phyloP scores from a whole-genome alignment of 2,888 invertebrate genomes.

The Achlya flavicornis region DNA sequence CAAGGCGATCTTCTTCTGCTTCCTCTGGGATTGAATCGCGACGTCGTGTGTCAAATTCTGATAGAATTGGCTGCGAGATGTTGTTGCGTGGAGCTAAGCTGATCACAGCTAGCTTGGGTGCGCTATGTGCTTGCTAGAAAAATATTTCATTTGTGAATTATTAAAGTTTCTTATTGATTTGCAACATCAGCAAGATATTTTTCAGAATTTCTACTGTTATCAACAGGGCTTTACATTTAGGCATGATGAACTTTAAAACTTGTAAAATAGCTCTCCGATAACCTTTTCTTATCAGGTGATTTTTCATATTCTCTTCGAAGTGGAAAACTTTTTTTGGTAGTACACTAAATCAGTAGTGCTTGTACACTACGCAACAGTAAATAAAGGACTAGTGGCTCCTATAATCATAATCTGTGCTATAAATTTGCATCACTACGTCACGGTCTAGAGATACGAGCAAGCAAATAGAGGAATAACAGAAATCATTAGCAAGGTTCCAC shows the following conservation, averaged over 20 bases:
- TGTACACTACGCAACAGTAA: slow-evolving; percentile 10
- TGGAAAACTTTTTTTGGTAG: background rate
- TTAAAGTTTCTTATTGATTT: background rate
- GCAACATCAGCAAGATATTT: background rate
- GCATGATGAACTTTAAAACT: too few relatives aligned
- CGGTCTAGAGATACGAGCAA: slow-evolving; percentile 39
- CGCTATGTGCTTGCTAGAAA: slow-evolving; percentile 84
- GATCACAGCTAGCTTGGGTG: slow-evolving; percentile 82
- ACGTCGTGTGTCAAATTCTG: slow-evolving; percentile 82
- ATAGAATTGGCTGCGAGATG: slow-evolving; percentile 85
- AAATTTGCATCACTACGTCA: slow-evolving; percentile 64
- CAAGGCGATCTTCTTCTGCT: slow-evolving; percentile 74
- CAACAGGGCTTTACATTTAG: too few relatives aligned
- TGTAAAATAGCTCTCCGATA: too few relatives aligned
- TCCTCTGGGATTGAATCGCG: slow-evolving; percentile 87
- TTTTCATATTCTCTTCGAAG: background rate
- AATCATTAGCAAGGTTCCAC: slow-evolving; percentile 35
- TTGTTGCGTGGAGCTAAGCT: slow-evolving; percentile 82
- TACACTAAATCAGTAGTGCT: slow-evolving; percentile 1
- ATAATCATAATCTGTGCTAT: slow-evolving; percentile 48
- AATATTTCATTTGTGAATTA: background rate
- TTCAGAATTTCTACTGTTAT: too few relatives aligned
- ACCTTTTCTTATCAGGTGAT: too few relatives aligned
- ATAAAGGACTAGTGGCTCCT: slow-evolving; percentile 10
- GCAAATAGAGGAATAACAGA: slow-evolving; percentile 42